Percentiles rank a stretch among this genome's conserved stretches.
Conservation (phyloP, 2,888 invertebrate species). For the Lycaena phlaeas region DNA sequence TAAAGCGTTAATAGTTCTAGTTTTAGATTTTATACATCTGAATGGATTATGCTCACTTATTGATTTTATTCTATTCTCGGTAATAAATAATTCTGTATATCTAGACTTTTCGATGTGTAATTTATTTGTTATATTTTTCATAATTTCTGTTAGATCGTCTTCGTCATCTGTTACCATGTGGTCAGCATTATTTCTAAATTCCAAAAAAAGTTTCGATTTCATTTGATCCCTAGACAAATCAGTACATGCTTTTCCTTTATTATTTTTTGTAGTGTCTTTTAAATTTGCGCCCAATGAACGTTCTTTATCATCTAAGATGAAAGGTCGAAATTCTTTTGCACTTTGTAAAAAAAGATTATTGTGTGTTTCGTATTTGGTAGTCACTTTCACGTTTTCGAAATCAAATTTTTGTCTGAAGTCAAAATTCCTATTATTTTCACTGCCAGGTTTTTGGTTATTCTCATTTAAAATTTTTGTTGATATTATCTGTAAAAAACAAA, state of each 20-base stretch:
- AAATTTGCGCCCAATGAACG: not conserved
- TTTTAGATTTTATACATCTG: not conserved
- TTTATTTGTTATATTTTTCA: not conserved
- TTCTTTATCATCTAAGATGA: constrained; percentile 1
- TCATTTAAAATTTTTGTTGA: not conserved
- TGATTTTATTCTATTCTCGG: not conserved
- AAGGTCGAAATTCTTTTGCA: constrained; percentile 6
- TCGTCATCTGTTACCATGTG: not conserved
- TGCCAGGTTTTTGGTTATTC: not conserved
- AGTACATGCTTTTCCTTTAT: not conserved
- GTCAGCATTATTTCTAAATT: not conserved
- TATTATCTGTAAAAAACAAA: not conserved
- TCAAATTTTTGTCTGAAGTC: not conserved
- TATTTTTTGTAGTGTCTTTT: not conserved
- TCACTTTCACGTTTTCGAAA: not conserved
- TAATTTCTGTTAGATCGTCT: not conserved
- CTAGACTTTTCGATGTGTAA: not conserved
- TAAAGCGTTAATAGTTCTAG: not conserved
- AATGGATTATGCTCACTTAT: not conserved
- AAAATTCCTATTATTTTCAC: constrained; percentile 8
- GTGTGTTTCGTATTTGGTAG: not conserved
- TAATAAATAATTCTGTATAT: not conserved
- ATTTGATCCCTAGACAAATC: not conserved
- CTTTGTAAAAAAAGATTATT: constrained; percentile 13
- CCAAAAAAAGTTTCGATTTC: no score